Base-by-base conservation (phyloP, 2,888 invertebrate species). In the Diploptera punctata region DNA sequence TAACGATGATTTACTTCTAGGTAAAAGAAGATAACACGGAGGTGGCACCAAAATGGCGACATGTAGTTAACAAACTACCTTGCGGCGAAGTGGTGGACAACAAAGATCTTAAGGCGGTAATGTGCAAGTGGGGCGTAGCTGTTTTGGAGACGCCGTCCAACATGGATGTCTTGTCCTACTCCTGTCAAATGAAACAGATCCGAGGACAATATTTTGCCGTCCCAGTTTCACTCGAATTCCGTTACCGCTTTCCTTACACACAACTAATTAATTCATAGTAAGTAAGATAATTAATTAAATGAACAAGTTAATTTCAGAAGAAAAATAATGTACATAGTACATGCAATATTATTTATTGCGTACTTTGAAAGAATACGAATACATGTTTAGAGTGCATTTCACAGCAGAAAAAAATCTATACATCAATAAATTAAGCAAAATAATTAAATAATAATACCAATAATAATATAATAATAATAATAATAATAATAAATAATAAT, bases 151-250 rank as follows among this genome's bases (percentile, higher is more conserved):
- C 57, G 29, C 57, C 57, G 13, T 31, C 57, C 31, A 57, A 57
- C 29, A 57, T 57, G 57, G 57, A 9, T 3, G 57, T 57, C 2
- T 3, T 18, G 31, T 52, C 52, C 5, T 1, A 21, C 13, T 24
- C 52, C 52, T 57, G 57, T n/a, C 57, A 57, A 9, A 57, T 57
- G 57, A 57, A 57, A 9, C 57, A 57, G 31, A 57, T 57, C 10
- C 57, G 57, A 13, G 57, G 57, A 26, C 26, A 57, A 16, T 57
- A 29, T 18, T 57, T 57, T 24, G 57, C 57, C 29, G 57, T 57
- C 16, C 57, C 57, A 3, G 57, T 57, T 21, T 57, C 57, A 4
- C 57, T 57, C 13, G 31, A 57, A 24, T 13, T 57, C 24, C 13
- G 57, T 1, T 26, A 26, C 18, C 26, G 29, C 13, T 29, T 57